These are phyloP conservation scores for Agapostemon virescens DNA, from an alignment of 2,888 invertebrate genomes.

Conservation along the genomic window DNA sequence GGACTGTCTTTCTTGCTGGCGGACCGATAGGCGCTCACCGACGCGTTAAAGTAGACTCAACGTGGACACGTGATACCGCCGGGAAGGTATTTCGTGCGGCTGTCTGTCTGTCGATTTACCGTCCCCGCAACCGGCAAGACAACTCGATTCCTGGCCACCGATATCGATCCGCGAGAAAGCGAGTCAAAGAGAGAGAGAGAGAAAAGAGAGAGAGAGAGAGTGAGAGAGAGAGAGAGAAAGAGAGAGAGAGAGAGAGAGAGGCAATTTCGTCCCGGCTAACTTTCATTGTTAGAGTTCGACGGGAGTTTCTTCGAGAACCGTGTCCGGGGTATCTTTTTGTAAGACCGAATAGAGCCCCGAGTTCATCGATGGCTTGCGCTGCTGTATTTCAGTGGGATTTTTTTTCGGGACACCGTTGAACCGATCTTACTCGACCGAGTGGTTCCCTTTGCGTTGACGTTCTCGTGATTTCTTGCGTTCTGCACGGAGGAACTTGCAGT, in stretches of 20 bases:
- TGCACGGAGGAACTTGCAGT: too few species aligned
- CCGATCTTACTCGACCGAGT: too few species aligned
- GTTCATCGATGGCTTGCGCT: neutral
- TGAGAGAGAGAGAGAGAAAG: too few species aligned
- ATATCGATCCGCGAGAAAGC: slow-evolving; percentile 4
- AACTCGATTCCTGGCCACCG: neutral
- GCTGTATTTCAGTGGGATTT: too few species aligned
- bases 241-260: too few species aligned
- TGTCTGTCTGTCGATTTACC: slow-evolving; percentile 16
- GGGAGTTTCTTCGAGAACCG: neutral
- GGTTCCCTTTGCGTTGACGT: too few species aligned
- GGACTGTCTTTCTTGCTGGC: slow-evolving; percentile 45
- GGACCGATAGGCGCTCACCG: slow-evolving; percentile 35
- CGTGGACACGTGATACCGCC: slow-evolving; percentile 19
- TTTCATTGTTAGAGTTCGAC: slow-evolving; percentile 4
- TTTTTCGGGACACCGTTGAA: too few species aligned
- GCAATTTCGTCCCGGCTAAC: neutral
- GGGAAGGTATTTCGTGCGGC: slow-evolving; percentile 10
- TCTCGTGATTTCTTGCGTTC: too few species aligned
- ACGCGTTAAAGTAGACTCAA: slow-evolving; percentile 59
- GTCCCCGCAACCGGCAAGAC: neutral
- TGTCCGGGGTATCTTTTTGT: neutral
- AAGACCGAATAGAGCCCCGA: neutral
- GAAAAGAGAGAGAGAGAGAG: too few species aligned
- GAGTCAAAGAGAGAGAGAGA: too few species aligned